A percentile compares a stretch with the other conserved stretches of the same genome.
phyloP scores from a whole-genome alignment of 2,113 vertebrate species.

The Mesoclemmys tuberculata region DNA sequence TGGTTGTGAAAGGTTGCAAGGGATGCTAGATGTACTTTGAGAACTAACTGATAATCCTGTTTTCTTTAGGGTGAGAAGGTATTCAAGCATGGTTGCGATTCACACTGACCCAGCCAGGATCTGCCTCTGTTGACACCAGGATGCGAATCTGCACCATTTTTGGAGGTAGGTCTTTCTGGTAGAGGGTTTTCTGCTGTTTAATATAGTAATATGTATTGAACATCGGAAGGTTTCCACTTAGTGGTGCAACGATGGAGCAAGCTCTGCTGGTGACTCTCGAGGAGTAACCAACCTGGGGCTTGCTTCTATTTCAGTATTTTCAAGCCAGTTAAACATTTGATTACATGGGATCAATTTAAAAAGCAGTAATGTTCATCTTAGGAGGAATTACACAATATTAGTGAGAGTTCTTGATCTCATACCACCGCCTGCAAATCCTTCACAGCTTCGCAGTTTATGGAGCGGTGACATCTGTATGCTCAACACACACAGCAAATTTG shows the following conservation, averaged over 20 bases:
- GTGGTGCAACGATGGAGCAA: slow-evolving; percentile 35
- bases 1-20: no score
- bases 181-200: no score
- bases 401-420: background rate
- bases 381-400: background rate
- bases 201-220: no score
- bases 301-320: background rate
- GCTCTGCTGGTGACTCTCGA: background rate
- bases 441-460: slow-evolving; percentile 57
- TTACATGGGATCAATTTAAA: slow-evolving; percentile 48
- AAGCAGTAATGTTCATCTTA: slow-evolving; percentile 48
- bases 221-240: slow-evolving; percentile 43
- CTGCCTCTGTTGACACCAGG: no score
- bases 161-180: no score
- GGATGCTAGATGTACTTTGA: no score
- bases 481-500: slow-evolving; percentile 48
- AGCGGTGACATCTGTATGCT: slow-evolving; percentile 45
- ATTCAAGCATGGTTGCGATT: no score
- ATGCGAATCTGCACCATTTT: no score
- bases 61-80: no score
- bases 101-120: no score
- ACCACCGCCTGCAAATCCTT: slow-evolving; percentile 35
- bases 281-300: slow-evolving; percentile 54
- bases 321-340: background rate
- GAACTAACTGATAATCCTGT: no score